Evolutionary conservation across 1,140 invertebrate genomes (phyloP).

Genomic region (Gryon sp.): DNA sequence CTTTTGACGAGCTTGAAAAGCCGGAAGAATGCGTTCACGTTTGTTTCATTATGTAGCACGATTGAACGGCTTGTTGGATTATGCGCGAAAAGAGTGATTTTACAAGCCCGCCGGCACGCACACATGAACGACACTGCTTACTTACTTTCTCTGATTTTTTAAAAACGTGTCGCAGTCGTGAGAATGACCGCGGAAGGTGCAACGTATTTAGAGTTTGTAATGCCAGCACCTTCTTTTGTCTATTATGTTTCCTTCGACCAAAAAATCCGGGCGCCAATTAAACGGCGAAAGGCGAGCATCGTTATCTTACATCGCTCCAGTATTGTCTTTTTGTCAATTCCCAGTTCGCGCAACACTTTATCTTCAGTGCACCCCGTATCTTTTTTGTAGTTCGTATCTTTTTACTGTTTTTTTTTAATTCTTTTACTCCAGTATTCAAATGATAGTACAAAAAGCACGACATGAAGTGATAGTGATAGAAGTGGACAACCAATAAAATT

Average conservation of each 20-base stretch:
- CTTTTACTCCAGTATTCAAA: too few relatives aligned
- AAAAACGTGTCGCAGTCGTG: constrained; percentile 62
- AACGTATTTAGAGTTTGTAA: constrained; percentile 42
- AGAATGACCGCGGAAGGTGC: constrained; percentile 55
- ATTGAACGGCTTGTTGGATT: constrained; percentile 59
- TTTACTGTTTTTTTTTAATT: neutral
- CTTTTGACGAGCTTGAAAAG: constrained; percentile 49
- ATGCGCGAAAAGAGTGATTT: constrained; percentile 56
- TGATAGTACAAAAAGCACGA: too few relatives aligned
- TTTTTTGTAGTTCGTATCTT: too few relatives aligned
- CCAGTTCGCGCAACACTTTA: neutral
- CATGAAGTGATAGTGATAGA: too few relatives aligned
- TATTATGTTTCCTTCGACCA: constrained; percentile 11
- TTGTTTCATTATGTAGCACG: constrained; percentile 53
- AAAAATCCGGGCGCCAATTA: constrained; percentile 34
- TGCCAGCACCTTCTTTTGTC: constrained; percentile 27
- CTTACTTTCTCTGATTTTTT: constrained; percentile 61
- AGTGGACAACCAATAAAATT: too few relatives aligned
- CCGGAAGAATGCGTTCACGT: constrained; percentile 37
- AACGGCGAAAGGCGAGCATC: constrained; percentile 46
- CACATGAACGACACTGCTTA: constrained; percentile 30
- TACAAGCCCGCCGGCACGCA: constrained; percentile 41
- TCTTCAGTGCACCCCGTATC: too few relatives aligned
- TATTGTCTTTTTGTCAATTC: constrained; percentile 23
- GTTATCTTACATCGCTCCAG: constrained; percentile 32